These are phyloP conservation scores for Hyposoter dolosus DNA, from an alignment of 2,888 invertebrate genomes.

Conservation along the genomic window DNA sequence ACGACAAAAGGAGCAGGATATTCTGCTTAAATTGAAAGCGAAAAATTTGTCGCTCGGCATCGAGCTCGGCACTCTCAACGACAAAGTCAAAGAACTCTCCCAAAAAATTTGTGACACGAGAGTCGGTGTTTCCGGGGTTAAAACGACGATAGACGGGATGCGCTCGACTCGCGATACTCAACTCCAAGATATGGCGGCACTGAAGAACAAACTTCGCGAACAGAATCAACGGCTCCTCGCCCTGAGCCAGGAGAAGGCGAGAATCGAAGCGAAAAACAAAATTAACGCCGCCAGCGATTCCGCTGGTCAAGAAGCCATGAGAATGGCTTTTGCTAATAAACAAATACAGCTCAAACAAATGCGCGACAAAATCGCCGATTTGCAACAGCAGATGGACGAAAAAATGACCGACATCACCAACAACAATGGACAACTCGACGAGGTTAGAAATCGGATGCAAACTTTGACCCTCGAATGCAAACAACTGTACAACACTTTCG, in stretches of 20 bases:
- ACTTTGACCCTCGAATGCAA: conserved; percentile 90
- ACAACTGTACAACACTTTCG: conserved; percentile 89
- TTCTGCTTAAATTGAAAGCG: conserved; percentile 93
- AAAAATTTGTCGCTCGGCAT: conserved; percentile 93
- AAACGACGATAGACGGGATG: conserved; percentile 99
- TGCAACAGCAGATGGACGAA: conserved; percentile 91
- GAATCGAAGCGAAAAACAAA: conserved; percentile 91
- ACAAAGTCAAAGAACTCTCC: conserved; percentile 91
- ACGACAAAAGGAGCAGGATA: conserved; percentile 94
- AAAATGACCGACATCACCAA: conserved; percentile 93
- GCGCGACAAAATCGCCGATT: conserved; percentile 90
- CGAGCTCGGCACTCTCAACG: conserved; percentile 88
- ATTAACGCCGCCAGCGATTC: conserved; percentile 85
- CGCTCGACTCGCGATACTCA: conserved; percentile 95
- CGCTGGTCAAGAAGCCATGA: conserved; percentile 87
- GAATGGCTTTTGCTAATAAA: conserved; percentile 89
- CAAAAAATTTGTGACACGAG: conserved; percentile 93
- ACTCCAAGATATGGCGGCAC: conserved; percentile 93
- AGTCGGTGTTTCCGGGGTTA: conserved; percentile 95
- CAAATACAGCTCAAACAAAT: conserved; percentile 90
- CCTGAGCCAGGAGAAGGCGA: conserved; percentile 93
- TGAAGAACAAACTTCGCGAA: conserved; percentile 93
- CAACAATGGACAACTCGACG: conserved; percentile 91
- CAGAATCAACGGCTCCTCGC: conserved; percentile 93
- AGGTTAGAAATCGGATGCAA: conserved; percentile 89